Conservation (phyloP, 1,140 invertebrate species). For the Aphelenchoides avenae region DNA sequence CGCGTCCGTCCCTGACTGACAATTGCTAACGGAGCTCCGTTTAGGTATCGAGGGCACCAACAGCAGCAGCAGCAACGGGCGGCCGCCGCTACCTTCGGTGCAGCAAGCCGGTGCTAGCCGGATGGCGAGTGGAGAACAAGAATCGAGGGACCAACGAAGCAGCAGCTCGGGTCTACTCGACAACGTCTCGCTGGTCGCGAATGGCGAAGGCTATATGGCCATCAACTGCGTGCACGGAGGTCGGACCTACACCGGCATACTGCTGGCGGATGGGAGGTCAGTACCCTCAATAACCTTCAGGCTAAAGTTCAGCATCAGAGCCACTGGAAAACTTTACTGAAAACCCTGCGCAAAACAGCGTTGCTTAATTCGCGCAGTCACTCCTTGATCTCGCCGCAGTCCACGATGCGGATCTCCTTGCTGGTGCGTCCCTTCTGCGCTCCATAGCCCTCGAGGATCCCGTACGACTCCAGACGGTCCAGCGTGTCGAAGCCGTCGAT, state of each 20-base stretch:
- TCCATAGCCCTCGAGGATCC: slow-evolving; percentile 15
- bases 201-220: slow-evolving; percentile 9
- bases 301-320: too few species aligned
- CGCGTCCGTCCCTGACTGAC: too few species aligned
- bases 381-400: slow-evolving; percentile 7
- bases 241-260: slow-evolving; percentile 11
- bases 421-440: slow-evolving; percentile 16
- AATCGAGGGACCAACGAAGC: too few species aligned
- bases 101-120: too few species aligned
- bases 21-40: too few species aligned
- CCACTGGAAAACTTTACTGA: neutral
- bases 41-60: too few species aligned
- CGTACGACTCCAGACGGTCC: slow-evolving; percentile 16
- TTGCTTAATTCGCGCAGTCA: too few species aligned
- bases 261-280: slow-evolving; percentile 9
- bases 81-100: too few species aligned
- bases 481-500: slow-evolving; percentile 16
- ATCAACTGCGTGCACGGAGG: slow-evolving; percentile 3
- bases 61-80: too few species aligned
- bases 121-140: too few species aligned
- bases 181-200: slow-evolving; percentile 2
- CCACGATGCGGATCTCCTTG: slow-evolving; percentile 11
- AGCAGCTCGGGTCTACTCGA: too few species aligned
- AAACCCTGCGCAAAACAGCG: too few species aligned
- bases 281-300: neutral